Conservation (phyloP, 2,888 invertebrate species). For the Dugesia japonica region DNA sequence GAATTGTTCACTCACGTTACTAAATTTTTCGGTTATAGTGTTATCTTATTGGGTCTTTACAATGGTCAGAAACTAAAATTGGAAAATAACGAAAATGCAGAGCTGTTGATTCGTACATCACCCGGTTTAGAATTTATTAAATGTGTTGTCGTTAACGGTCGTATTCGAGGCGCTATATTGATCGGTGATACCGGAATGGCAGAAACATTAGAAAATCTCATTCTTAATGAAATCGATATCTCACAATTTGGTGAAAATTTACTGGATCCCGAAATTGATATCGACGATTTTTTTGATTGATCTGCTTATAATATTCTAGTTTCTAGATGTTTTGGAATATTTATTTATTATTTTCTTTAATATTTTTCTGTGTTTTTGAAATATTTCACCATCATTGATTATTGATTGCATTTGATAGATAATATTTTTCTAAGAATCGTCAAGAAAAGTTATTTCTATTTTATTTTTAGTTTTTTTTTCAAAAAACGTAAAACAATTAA, state of each 20-base stretch:
- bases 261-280: constrained; percentile 80
- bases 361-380: no score
- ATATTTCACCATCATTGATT: no score
- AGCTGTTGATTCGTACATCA: constrained; percentile 64
- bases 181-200: constrained; percentile 92
- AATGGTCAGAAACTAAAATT: constrained; percentile 70
- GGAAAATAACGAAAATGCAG: constrained; percentile 56
- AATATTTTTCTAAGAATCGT: no score
- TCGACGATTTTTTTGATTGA: constrained; percentile 95
- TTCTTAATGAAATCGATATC: constrained; percentile 78
- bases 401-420: no score
- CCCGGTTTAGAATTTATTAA: constrained; percentile 56
- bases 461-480: no score
- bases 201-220: constrained; percentile 92
- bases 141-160: constrained; percentile 66
- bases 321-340: no score
- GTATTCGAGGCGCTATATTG: constrained; percentile 75
- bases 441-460: no score
- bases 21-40: constrained; percentile 76
- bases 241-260: constrained; percentile 73
- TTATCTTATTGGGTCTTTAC: constrained; percentile 52
- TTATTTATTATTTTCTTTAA: no score
- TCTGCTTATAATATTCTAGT: no score
- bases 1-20: constrained; percentile 93
- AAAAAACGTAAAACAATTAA: no score